A percentile compares a stretch with the other conserved stretches of the same genome.
These are phyloP conservation scores for Cepaea nemoralis DNA, from an alignment of 1,140 invertebrate species.

Conservation along the genomic window DNA sequence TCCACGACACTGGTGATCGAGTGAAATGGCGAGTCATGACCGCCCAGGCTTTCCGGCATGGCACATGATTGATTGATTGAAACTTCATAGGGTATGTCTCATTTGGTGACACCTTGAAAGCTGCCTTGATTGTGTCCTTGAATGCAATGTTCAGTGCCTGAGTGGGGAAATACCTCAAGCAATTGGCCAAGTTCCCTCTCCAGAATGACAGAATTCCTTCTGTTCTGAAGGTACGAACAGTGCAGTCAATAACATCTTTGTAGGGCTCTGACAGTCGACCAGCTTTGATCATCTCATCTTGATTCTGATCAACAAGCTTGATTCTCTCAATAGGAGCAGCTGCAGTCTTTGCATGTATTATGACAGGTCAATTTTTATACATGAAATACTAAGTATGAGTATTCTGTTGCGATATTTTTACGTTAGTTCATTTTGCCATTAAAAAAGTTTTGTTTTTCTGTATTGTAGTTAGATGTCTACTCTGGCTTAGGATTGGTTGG, in stretches of 20 bases:
- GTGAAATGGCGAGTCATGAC: too few relatives aligned
- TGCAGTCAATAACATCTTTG: constrained; percentile 73
- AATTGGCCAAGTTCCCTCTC: constrained; percentile 94
- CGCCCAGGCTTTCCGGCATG: too few relatives aligned
- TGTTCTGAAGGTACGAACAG: constrained; percentile 66
- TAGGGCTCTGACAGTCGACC: constrained; percentile 70
- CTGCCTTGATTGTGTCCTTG: constrained; percentile 86
- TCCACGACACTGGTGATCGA: too few relatives aligned
- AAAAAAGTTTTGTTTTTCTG: too few relatives aligned
- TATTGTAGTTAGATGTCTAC: too few relatives aligned
- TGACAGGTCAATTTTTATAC: too few relatives aligned
- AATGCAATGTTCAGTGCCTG: constrained; percentile 95
- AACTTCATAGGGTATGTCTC: constrained; percentile 58
- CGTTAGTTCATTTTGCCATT: too few relatives aligned
- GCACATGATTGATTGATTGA: too few relatives aligned
- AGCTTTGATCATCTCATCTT: constrained; percentile 72
- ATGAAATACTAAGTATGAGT: too few relatives aligned
- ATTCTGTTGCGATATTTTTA: too few relatives aligned
- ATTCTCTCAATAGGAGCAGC: constrained; percentile 87
- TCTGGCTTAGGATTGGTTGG: too few relatives aligned
- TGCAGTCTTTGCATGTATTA: constrained; percentile 72
- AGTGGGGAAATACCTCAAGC: constrained; percentile 84
- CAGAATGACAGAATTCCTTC: constrained; percentile 82
- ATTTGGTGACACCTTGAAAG: constrained; percentile 60
- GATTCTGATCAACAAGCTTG: constrained; percentile 85